phyloP scores from a whole-genome alignment of 2,113 vertebrate genomes.

The Vicugna pacos region DNA sequence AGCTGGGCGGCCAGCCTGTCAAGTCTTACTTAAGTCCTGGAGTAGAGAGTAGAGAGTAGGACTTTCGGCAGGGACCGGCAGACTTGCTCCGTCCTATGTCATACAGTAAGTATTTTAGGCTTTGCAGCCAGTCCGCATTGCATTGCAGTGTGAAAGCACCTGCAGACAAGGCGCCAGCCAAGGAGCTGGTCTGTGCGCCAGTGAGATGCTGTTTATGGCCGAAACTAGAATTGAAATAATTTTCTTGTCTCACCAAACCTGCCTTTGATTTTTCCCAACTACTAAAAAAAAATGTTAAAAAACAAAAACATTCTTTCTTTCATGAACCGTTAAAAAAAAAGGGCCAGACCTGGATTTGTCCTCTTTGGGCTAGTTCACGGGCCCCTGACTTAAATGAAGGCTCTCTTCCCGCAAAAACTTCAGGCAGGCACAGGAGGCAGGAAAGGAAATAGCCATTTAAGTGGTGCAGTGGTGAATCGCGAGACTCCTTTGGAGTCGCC shows the following conservation, averaged over 20 bases:
- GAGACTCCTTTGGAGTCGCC: too few relatives aligned
- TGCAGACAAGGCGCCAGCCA: accelerated
- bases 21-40: neutral
- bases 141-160: accelerated
- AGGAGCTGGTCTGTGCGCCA: accelerated
- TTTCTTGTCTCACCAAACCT: neutral
- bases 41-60: neutral
- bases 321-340: too few relatives aligned
- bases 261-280: neutral
- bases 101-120: neutral
- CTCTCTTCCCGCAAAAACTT: accelerated
- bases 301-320: neutral
- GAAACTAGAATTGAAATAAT: too few relatives aligned
- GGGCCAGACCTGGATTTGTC: neutral
- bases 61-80: neutral
- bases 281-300: neutral
- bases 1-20: accelerated
- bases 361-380: too few relatives aligned
- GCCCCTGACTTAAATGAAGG: neutral
- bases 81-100: accelerated
- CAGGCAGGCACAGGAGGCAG: accelerated
- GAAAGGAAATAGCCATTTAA: neutral
- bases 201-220: accelerated
- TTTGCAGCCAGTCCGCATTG: accelerated
- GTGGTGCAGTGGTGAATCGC: accelerated